Evolutionary conservation across 2,113 vertebrate genomes (phyloP), one percentile per base, ranked within the genome.

Genomic region (Osmerus mordax): DNA sequence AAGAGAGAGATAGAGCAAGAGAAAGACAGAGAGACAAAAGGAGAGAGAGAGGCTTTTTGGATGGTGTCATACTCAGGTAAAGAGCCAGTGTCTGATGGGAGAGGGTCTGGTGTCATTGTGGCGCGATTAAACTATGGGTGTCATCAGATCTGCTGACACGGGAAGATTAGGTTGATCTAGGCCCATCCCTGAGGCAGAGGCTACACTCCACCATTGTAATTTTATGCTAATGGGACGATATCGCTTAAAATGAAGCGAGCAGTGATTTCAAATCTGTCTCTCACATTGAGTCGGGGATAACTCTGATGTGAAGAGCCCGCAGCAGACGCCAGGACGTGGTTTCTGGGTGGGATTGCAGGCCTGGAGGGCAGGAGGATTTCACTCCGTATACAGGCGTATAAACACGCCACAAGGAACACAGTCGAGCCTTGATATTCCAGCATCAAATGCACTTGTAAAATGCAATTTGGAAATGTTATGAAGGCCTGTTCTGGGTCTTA

Each of bases 151-250:
- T 78, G 65, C 83, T 51, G 77, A 80, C 73, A 75, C 78, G 84
- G 62, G 41, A 70, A 88, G 86, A 87, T 89, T 85, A 86, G 74
- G 75, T 66, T 81, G 78, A 86, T 89, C 83, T 73, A 76, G 75
- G 76, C 67, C 84, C 78, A 81, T 87, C 83, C 77, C 78, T 83
- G 73, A 82, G 82, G 83, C 86, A 67, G 76, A 75, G 67, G 72
- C 80, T 32, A 73, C 73, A 72, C 73, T 83, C 69, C 65, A 7
- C 79, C 77, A 82, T 85, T 87, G 75, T 81, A 78, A 87, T 87
- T 74, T 82, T 79, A 88, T 87, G 83, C 76, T 88, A 88, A 88
- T 83, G 75, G 73, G 78, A 74, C 21, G 66, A 82, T 86, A 86
- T 82, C 74, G 61, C 78, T 81, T 71, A 77, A 76, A 81, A 67